These are phyloP conservation scores for Drosophila lacicola DNA, from an alignment of 2,888 invertebrate genomes.

Conservation along the genomic window DNA sequence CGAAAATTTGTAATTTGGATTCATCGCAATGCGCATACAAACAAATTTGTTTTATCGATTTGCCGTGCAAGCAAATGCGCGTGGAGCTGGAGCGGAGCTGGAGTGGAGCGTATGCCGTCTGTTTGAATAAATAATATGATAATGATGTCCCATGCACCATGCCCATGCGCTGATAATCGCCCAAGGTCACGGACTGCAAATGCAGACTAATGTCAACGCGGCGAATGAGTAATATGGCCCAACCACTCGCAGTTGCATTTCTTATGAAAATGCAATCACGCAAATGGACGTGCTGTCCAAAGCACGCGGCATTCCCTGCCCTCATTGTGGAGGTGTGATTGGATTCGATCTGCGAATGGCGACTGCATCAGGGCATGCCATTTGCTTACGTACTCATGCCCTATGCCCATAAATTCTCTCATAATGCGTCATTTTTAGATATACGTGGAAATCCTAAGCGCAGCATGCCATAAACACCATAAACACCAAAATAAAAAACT, in stretches of 20 bases:
- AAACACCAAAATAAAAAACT: slow-evolving; percentile 28
- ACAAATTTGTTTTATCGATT: slow-evolving; percentile 46
- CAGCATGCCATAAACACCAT: slow-evolving; percentile 58
- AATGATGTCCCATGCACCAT: slow-evolving; percentile 23
- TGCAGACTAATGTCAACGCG: slow-evolving; percentile 24
- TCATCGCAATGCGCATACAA: slow-evolving; percentile 39
- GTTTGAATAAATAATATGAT: slow-evolving; percentile 44
- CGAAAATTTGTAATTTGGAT: slow-evolving; percentile 28
- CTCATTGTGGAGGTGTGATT: slow-evolving; percentile 1
- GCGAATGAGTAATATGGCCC: slow-evolving; percentile 61
- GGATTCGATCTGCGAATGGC: not conserved
- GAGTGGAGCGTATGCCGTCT: slow-evolving; percentile 12
- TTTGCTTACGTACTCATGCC: slow-evolving; percentile 28
- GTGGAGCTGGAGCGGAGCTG: not conserved
- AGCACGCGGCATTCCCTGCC: slow-evolving; percentile 5
- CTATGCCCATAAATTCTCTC: slow-evolving; percentile 44
- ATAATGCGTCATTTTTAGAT: slow-evolving; percentile 57
- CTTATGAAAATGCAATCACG: slow-evolving; percentile 74
- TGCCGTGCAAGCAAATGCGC: slow-evolving; percentile 21
- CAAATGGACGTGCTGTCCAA: slow-evolving; percentile 51
- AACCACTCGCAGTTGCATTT: slow-evolving; percentile 37
- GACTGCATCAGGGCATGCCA: slow-evolving; percentile 13
- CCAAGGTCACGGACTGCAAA: slow-evolving; percentile 30
- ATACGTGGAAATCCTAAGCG: slow-evolving; percentile 44
- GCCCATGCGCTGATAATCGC: slow-evolving; percentile 20